Evolutionary conservation across 92 coral and sea anemone species (phyloP), one percentile per base, ranked within the genome.

Genomic region (Isaurus tuberculatus): DNA sequence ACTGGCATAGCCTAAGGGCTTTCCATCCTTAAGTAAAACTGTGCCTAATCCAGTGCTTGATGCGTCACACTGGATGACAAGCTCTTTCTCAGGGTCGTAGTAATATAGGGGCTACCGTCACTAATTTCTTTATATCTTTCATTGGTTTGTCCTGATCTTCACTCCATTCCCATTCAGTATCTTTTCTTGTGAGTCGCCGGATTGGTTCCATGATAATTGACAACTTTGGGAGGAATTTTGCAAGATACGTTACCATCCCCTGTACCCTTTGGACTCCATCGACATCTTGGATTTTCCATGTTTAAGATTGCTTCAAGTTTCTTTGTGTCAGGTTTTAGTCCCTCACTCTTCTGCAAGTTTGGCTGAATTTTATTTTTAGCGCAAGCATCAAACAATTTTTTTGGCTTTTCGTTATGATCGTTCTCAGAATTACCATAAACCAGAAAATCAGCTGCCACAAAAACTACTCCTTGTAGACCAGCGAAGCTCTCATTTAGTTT

Each of bases 371-470:
- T 53, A 19, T 69, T 46, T 61, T n/a, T 83, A 2, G 29, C 36
- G 29, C 86, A 83, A 40, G 48, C 86, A 68, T 58, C 65, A 58
- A 58, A 44, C 42, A 74, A 15, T 7, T 83, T 79, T 25, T 65
- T 53, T 74, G 22, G 65, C 65, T 58, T 58, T 25, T 58, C 65
- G 1, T 58, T 29, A 22, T 58, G 65, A 25, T 58, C 77, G 1
- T 37, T 48, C 57, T 79, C 89, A 79, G 86, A 58, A 40, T 13
- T 64, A 28, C 79, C 84, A 57, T 4, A 75, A 9, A 88, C 69
- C 46, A 88, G 23, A 64, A 83, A 75, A 53, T 88, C 88, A 83
- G 73, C 88, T 22, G 82, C 75, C 11, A 83, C 84, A 20, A 84
- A 73, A 29, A 61, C 75, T 2, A 44, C 65, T 61, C 87, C 77